Evolutionary conservation across 2,797 vertebrate genomes (phyloP).

Genomic region (Galaxias olidus): DNA sequence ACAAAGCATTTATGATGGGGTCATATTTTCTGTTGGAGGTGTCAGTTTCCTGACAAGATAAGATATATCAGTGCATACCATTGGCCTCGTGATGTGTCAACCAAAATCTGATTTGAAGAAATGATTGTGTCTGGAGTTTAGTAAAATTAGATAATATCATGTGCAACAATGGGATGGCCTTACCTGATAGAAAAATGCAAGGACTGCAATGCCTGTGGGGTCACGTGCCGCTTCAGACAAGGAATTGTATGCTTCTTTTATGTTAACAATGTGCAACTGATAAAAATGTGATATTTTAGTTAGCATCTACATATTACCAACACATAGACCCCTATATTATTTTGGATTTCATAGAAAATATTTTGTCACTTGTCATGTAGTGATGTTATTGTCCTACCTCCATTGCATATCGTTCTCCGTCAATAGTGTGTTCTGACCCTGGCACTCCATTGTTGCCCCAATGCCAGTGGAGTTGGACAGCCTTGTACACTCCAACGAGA

Average conservation of each 20-base stretch:
- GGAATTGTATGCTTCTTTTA: conserved; percentile 56
- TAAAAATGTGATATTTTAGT: too few species aligned
- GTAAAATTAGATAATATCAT: too few species aligned
- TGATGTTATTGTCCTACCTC: too few species aligned
- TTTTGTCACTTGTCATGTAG: too few species aligned
- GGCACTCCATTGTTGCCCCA: conserved; percentile 70
- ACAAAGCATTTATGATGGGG: conserved; percentile 51
- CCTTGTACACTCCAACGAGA: conserved; percentile 69
- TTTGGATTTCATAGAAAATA: too few species aligned
- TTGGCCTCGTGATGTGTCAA: too few species aligned
- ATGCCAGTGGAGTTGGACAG: conserved; percentile 81
- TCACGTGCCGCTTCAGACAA: conserved; percentile 46
- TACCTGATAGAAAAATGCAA: conserved; percentile 72
- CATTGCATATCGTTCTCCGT: conserved; percentile 82
- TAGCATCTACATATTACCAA: too few species aligned
- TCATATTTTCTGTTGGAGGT: conserved; percentile 57
- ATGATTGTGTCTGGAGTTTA: too few species aligned
- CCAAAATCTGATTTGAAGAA: too few species aligned
- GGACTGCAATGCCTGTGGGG: conserved; percentile 60
- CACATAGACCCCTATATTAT: too few species aligned
- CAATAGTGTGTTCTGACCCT: conserved; percentile 85
- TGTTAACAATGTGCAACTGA: conserved; percentile 72
- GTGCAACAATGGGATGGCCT: too few species aligned
- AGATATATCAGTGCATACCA: too few species aligned
- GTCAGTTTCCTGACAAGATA: conserved; percentile 52